Base-by-base conservation (phyloP, 1,140 invertebrate genomes). In the Cydia fagiglandana region DNA sequence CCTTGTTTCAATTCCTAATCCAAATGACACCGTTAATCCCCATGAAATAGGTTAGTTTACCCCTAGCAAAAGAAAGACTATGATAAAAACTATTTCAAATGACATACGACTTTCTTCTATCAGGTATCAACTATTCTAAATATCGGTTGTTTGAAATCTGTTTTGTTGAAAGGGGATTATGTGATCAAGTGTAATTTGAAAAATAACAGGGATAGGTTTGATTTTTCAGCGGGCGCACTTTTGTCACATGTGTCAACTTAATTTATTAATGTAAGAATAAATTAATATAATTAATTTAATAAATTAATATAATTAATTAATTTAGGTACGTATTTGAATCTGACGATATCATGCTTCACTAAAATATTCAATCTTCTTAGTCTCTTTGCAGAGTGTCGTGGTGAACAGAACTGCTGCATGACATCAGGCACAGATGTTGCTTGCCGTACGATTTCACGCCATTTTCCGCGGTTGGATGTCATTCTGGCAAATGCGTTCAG, bases 131-230 rank as follows among this genome's bases (percentile, higher is more conserved):
- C 13, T 56, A 56, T 17, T 56, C 53, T 4, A 9, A 56, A 13
- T 1, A 61, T 61, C n/a, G 20, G 20, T 61, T 61, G 56, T 61
- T 61, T 61, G 56, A 61, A 61, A 61, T 24, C 7, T 61, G 56
- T 61, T 20, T 1, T 10, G 56, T 61, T 17, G 56, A 61, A 53
- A 61, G 10, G 17, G 56, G 56, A 61, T 61, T 61, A 61, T 10
- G 56, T 61, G 9, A 24, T 20, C 56, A 61, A 24, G 7, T 61
- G 17, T 24, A 61, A 61, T 24, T 61, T 61, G 17, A 24, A 61
- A 61, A 24, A 61, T 61, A 17, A 24, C n/a, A 61, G 7, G 56
- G 17, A 24, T 2, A 20, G 17, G 2, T 1, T 12, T 24, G 0
- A 61, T 61, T 20, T 24, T 61, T 20, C n/a, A 61, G 7, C 56